phyloP scores from a whole-genome alignment of 2,113 vertebrate species.

The Cheirogaleus medius region DNA sequence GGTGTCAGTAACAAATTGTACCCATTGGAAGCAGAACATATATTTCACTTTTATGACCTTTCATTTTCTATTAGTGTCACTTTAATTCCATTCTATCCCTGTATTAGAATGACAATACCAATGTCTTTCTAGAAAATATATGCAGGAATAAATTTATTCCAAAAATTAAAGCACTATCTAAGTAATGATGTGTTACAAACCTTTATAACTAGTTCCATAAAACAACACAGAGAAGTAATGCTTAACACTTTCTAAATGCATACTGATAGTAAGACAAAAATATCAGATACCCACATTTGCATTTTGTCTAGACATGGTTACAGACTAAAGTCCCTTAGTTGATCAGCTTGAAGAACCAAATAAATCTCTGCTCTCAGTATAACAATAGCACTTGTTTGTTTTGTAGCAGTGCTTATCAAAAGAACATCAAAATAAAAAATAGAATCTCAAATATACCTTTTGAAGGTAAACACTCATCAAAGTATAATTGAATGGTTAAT shows the following conservation, averaged over 20 bases:
- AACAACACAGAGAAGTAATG: neutral
- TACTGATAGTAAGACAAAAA: neutral
- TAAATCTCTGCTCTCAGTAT: neutral
- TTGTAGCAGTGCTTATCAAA: neutral
- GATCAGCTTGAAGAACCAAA: neutral
- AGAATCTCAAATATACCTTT: neutral
- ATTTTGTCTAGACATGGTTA: constrained; percentile 47
- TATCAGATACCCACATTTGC: neutral
- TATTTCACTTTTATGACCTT: neutral
- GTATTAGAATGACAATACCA: neutral
- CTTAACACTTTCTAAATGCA: neutral
- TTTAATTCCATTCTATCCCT: neutral
- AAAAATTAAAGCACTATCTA: neutral
- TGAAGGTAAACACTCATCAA: neutral
- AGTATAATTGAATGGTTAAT: neutral
- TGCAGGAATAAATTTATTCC: neutral
- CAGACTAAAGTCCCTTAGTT: neutral
- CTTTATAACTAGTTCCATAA: constrained; percentile 11
- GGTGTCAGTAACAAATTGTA: neutral
- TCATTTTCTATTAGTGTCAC: neutral
- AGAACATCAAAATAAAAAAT: neutral
- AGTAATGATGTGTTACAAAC: neutral
- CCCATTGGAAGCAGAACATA: neutral
- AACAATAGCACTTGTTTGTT: neutral
- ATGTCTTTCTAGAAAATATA: neutral